Base-by-base conservation (phyloP, 35 echinoderm and acorn worm species). In the Apostichopus californicus region DNA sequence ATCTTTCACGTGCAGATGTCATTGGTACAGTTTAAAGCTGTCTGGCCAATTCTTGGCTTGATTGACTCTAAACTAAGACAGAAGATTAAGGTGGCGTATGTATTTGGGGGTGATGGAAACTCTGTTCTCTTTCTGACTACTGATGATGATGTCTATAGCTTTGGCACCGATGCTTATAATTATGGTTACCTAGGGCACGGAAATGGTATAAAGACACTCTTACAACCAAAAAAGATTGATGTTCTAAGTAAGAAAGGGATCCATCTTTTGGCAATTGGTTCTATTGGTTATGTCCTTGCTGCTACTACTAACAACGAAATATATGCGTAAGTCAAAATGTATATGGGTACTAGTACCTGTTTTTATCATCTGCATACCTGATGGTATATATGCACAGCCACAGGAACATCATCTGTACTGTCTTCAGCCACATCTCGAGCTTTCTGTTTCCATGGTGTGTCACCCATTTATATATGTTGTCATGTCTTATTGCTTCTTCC, bases 241-340 rank as follows among this genome's bases (percentile, higher is more conserved):
- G 89, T 91, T 5, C 55, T 91, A 4, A 54, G 89, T 66, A 91
- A 91, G 73, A 91, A 91, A 73, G 89, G 89, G 12, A 79, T 91
- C 11, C 54, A 58, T 21, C 7, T 77, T 2, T 57, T 91, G 73
- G 89, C 73, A 4, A 12, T 91, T 79, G 54, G 89, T 57, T 77
- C 71, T 57, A 8, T 0, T 26, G 71, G 72, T n/a, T 79, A 57
- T 61, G 89, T 79, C 1, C 14, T 91, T 22, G 54, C 89, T 53
- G 89, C 89, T 6, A 78, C 89, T 60, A 54, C 73, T 3, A 77
- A 91, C 73, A 59, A 73, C 6, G 89, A 91, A 91, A 79, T 91
- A 11, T 91, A 91, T 10, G 17, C 72, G 89, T 91, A 77, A 79
- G 89, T 89, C 20, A 61, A 46, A 2, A 46, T 46, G 34, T 46